These are phyloP conservation scores for Diarsia mendica DNA, from an alignment of 2,888 invertebrate genomes.

Conservation along the genomic window DNA sequence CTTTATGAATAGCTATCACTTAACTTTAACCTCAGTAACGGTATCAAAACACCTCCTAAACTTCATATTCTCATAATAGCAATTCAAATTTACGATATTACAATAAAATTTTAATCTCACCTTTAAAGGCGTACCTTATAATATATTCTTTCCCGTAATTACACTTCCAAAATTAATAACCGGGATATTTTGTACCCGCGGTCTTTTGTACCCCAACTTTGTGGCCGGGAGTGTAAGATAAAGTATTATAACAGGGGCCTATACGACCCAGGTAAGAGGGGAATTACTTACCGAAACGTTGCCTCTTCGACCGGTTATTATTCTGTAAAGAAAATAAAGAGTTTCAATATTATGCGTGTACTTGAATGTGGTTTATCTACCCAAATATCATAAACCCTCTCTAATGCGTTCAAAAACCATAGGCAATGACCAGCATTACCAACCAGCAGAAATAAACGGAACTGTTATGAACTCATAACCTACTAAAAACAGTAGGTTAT, in stretches of 20 bases:
- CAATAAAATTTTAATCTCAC: constrained; percentile 64
- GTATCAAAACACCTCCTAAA: constrained; percentile 28
- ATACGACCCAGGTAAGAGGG: constrained; percentile 63
- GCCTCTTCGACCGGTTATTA: constrained; percentile 59
- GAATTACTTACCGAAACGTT: constrained; percentile 67
- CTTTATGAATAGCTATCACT: constrained; percentile 15
- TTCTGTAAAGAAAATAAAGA: constrained; percentile 58
- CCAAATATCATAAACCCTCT: too few species aligned
- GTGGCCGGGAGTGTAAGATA: constrained; percentile 64
- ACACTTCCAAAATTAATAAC: constrained; percentile 67
- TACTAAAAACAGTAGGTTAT: too few species aligned
- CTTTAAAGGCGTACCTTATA: constrained; percentile 57
- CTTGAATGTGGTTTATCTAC: constrained; percentile 8
- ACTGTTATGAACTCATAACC: too few species aligned
- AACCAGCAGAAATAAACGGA: too few species aligned
- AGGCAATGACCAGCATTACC: too few species aligned
- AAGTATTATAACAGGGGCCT: constrained; percentile 64
- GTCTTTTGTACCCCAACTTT: constrained; percentile 68
- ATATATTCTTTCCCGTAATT: constrained; percentile 69
- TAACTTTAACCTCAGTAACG: constrained; percentile 15
- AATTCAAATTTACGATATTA: constrained; percentile 58
- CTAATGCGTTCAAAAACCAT: too few species aligned
- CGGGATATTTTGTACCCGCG: constrained; percentile 60
- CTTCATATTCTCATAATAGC: constrained; percentile 43
- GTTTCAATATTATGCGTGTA: constrained; percentile 18